Percentiles rank a stretch among this genome's conserved stretches.
These are phyloP conservation scores for Leptopterna dolabrata DNA, from an alignment of 2,888 invertebrate species.

Conservation along the genomic window DNA sequence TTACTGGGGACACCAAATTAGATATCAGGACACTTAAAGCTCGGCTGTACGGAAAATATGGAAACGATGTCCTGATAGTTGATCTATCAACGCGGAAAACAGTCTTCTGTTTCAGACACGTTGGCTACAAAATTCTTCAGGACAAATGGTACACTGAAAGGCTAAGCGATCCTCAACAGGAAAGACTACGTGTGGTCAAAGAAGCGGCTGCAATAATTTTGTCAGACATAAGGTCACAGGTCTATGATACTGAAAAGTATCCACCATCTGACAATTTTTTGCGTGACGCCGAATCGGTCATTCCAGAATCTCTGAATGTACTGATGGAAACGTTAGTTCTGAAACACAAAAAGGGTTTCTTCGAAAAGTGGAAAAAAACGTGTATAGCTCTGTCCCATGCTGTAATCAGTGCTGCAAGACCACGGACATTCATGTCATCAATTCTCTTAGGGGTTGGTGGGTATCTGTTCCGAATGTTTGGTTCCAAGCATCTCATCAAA, in stretches of 20 bases:
- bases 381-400: conserved; percentile 38
- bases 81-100: no score
- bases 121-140: no score
- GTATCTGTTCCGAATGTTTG: conserved; percentile 55
- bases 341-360: conserved; percentile 3
- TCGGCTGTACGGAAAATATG: no score
- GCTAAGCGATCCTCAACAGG: no score
- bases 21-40: no score
- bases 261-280: conserved; percentile 6
- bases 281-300: not conserved
- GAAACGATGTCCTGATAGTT: no score
- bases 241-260: not conserved
- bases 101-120: no score
- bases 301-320: conserved; percentile 47
- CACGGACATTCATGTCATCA: conserved; percentile 50
- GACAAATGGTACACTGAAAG: no score
- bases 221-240: not conserved
- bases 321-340: conserved; percentile 17
- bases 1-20: no score
- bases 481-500: conserved; percentile 52
- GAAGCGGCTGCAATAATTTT: conserved; percentile 7
- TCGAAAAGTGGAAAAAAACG: conserved; percentile 38
- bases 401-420: conserved; percentile 50
- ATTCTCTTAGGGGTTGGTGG: conserved; percentile 35
- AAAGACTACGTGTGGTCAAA: not conserved